Evolutionary conservation across 2,113 vertebrate genomes (phyloP).

Genomic region (Hystrix brachyura): DNA sequence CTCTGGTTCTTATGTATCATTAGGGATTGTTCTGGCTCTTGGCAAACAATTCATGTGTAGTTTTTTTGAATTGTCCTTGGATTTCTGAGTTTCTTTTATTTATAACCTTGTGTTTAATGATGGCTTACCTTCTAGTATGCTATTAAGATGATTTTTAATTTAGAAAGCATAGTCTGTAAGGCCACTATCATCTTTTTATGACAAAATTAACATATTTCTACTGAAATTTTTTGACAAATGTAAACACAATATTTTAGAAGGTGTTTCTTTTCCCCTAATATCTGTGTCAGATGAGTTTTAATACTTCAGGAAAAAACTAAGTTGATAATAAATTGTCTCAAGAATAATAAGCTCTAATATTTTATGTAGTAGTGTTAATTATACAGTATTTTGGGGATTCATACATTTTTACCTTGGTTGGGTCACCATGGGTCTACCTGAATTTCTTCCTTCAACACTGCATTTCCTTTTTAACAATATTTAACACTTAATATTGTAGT

Average conservation of each 20-base stretch:
- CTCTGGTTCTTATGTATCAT: constrained; percentile 3
- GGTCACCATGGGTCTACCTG: constrained; percentile 1
- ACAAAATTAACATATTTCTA: constrained; percentile 27
- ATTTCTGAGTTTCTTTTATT: constrained; percentile 52
- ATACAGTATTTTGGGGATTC: constrained; percentile 13
- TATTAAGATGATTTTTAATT: constrained; percentile 64
- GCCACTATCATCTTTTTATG: neutral
- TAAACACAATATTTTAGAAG: constrained; percentile 8
- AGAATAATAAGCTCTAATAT: constrained; percentile 41
- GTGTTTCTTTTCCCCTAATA: neutral
- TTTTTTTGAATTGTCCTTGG: constrained; percentile 42
- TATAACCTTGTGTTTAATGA: constrained; percentile 24
- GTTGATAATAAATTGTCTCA: neutral
- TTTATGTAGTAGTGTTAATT: constrained; percentile 29
- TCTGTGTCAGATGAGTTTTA: constrained; percentile 17
- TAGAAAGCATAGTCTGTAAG: neutral
- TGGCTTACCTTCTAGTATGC: constrained; percentile 34
- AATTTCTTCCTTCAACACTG: constrained; percentile 48
- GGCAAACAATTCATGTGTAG: neutral
- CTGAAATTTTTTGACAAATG: constrained; percentile 1
- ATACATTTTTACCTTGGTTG: constrained; percentile 17
- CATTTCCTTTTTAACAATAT: constrained; percentile 39
- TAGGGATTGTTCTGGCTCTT: constrained; percentile 36
- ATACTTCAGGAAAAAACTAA: constrained; percentile 32
- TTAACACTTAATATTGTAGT: constrained; percentile 46